Base-by-base conservation (phyloP, 1,140 invertebrate species). In the Bathynomus jamesi region DNA sequence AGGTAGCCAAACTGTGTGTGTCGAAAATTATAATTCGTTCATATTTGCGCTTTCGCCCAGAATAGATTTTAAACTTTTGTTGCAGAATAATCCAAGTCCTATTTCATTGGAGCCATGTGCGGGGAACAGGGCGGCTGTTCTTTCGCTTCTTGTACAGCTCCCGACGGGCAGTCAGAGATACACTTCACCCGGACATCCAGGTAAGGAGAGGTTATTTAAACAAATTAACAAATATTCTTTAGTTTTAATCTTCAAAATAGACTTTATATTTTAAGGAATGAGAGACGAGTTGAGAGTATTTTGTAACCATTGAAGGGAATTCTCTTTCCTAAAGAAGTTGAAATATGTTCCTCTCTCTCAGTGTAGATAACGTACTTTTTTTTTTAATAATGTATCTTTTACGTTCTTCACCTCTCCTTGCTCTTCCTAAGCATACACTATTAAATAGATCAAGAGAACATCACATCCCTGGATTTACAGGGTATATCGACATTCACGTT, bases 51-150 rank as follows among this genome's bases (percentile, higher is more conserved):
- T n/a, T n/a, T n/a, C n/a, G n/a, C n/a, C n/a, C n/a, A n/a, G n/a
- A n/a, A n/a, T n/a, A n/a, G n/a, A n/a, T n/a, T n/a, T n/a, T n/a
- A n/a, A n/a, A n/a, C n/a, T 72, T 65, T 78, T 79, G 11, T 76
- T 89, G 85, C 88, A 73, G 67, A 46, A 91, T 80, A 89, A 89
- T 70, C 94, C 94, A 13, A 94, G 92, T 83, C 94, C 95, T 29
- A 94, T 98, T 78, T 93, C 95, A 25, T 83, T 97, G 73, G 95
- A 98, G 82, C 94, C 95, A 65, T 94, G 94, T 80, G 86, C 86
- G 79, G 92, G 91, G 31, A 93, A 93, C 79, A 88, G 92, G 81
- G 94, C 95, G 40, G 95, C 95, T 62, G 92, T 98, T 79, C 84
- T 98, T 70, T 95, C 94, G 69, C 87, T 97, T 77, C 86, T 98